Base-by-base conservation (phyloP, 35 echinoderm and acorn worm species). In the Ophioderma brevispina region DNA sequence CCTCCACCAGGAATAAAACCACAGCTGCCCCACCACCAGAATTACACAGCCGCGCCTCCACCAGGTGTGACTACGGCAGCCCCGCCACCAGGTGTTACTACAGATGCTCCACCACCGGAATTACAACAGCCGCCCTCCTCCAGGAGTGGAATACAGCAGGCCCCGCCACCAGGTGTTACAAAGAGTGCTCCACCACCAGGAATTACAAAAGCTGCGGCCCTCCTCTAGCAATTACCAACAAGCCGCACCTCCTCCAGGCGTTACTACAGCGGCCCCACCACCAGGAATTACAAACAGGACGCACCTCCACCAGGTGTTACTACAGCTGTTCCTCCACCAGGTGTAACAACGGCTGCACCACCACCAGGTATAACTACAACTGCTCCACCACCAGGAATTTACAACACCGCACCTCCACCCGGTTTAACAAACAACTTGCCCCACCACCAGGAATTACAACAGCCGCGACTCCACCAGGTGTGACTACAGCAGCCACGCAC, bases 61-160 rank as follows among this genome's bases (percentile, higher is more conserved):
- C 46, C 49, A 85, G 31, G 43, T 17, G 31, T 31, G 34, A 35
- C 32, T 5, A 85, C 83, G 33, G 64, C 83, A 1, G 37, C 15
- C 32, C 18, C 31, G 52, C 46, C 43, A 84, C 46, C 83, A 85
- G 83, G 4, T 63, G 83, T 85, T 33, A 85, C 83, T 0, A 85
- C 83, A 32, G 56, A n/a, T 15, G 19, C 49, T 32, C 82, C 82
- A 85, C 32, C 39, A 50, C 39, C n/a, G 37, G 31, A 19, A 42
- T 50, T n/a, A n/a, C n/a, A n/a, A n/a, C n/a, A n/a, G n/a, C n/a
- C n/a, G n/a, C n/a, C n/a, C n/a, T n/a, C n/a, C n/a, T n/a, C n/a
- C n/a, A n/a, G n/a, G n/a, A n/a, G n/a, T n/a, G n/a, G n/a, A n/a
- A n/a, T n/a, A n/a, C n/a, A n/a, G n/a, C n/a, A 38, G 5, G 23